These are phyloP conservation scores for Meles meles DNA, from an alignment of 2,113 vertebrate genomes.

Conservation along the genomic window DNA sequence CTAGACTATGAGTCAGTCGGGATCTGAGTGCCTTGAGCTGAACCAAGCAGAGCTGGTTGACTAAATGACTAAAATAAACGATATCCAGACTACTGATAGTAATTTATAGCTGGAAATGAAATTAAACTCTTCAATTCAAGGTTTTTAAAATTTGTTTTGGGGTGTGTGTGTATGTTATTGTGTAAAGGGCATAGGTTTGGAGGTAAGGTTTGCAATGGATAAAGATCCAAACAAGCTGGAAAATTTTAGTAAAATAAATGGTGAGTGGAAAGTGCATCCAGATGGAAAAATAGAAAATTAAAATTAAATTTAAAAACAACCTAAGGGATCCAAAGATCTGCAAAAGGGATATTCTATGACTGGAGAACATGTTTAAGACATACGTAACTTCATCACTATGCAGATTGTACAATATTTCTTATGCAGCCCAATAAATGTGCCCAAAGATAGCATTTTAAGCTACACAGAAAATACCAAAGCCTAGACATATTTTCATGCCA, in stretches of 20 bases:
- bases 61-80: conserved; percentile 75
- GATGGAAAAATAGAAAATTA: conserved; percentile 45
- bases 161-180: neutral
- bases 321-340: conserved; percentile 44
- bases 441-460: conserved; percentile 75
- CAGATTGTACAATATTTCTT: conserved; percentile 62
- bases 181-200: neutral
- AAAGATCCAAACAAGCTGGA: neutral
- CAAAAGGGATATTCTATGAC: conserved; percentile 56
- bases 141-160: neutral
- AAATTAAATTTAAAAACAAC: conserved; percentile 39
- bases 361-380: conserved; percentile 65
- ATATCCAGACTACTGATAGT: conserved; percentile 68
- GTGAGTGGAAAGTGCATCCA: neutral
- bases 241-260: conserved; percentile 57
- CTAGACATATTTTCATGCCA: conserved; percentile 74
- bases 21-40: conserved; percentile 69
- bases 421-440: conserved; percentile 73
- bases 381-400: conserved; percentile 68
- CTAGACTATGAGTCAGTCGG: conserved; percentile 82
- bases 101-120: conserved; percentile 79
- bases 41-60: conserved; percentile 67
- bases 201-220: conserved; percentile 9
- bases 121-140: conserved; percentile 66
- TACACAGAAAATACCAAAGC: conserved; percentile 75